phyloP scores from a whole-genome alignment of 37 sponge, comb jelly and placozoan species.

The Geodia barretti region DNA sequence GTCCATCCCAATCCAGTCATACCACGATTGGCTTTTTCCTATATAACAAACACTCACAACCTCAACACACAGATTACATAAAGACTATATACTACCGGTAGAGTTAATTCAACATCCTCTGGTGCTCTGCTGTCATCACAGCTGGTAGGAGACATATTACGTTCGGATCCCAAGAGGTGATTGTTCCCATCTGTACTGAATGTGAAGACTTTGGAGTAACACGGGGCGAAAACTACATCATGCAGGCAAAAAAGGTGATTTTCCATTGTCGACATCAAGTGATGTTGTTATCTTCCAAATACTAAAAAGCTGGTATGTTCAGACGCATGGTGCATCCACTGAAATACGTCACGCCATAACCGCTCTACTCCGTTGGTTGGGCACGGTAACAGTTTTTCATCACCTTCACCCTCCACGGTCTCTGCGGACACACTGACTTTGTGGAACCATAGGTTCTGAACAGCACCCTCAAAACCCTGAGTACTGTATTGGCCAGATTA shows the following conservation, averaged over 20 bases:
- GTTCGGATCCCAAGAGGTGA: slow-evolving; percentile 30
- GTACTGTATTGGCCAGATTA: slow-evolving; percentile 59
- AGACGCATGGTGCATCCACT: slow-evolving; percentile 18
- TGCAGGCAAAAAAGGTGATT: slow-evolving; percentile 54
- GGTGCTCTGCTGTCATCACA: slow-evolving; percentile 5
- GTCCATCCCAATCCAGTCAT: background rate
- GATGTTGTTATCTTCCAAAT: slow-evolving; percentile 28
- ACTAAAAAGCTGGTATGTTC: slow-evolving; percentile 34
- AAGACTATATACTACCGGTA: background rate
- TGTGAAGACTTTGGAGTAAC: slow-evolving; percentile 11
- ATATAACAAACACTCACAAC: background rate
- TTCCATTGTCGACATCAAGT: slow-evolving; percentile 27
- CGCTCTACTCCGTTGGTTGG: slow-evolving; percentile 68
- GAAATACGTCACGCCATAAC: slow-evolving; percentile 66
- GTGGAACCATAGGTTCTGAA: slow-evolving; percentile 52
- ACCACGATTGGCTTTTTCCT: background rate
- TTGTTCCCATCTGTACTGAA: slow-evolving; percentile 25
- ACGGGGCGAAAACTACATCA: slow-evolving; percentile 41
- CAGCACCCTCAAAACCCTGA: slow-evolving; percentile 28
- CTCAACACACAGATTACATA: background rate
- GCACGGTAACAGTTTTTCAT: slow-evolving; percentile 12
- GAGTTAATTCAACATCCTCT: background rate
- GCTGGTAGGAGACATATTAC: slow-evolving; percentile 28
- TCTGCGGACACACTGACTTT: slow-evolving; percentile 55
- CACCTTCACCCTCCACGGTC: slow-evolving; percentile 67